Evolutionary conservation across 1,140 invertebrate genomes (phyloP), one percentile per base, ranked within the genome.

Genomic region (Drosophila sp.): DNA sequence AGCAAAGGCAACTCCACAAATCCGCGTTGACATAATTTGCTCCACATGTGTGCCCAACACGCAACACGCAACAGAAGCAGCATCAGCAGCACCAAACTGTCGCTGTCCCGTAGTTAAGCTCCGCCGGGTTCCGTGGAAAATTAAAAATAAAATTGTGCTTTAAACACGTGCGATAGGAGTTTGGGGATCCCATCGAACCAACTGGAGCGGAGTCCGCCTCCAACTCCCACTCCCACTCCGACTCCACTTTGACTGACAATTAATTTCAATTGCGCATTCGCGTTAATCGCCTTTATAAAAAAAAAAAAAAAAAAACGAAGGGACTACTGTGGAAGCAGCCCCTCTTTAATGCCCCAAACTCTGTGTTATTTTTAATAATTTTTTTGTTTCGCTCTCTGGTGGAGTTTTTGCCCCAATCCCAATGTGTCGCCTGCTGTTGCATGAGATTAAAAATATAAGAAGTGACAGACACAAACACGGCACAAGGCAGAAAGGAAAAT

Each of bases 261-360:
- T 89, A 89, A 89, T 89, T 89, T 89, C 84, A 89, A 89, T 89
- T 89, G 84, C 85, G 80, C 80, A 79, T 89, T 84, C 80, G 80
- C 84, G 84, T 84, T 89, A 89, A 89, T 89, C 84, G 84, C 80
- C 65, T 74, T 74, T 69, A 87, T 27, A 86, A 70, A 79, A 71
- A 67, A 58, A 64, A 79, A 71, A 67, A 58, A 64, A 64, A 62
- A 60, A 32, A 17, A 17, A 17, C 17, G 17, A 35, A 4, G 41
- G 44, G 62, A 70, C 25, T 38, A 29, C 25, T 30, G 32, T 50
- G 29, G 47, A 32, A 66, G 50, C 64, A 64, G 32, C 35, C 6
- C 41, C 4, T 7, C 23, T 47, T 47, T 25, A 25, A 47, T 47
- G 44, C 44, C 23, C 2, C 6, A 17, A 47, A 23, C 44, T 47